phyloP scores from a whole-genome alignment of 2,888 invertebrate species.

The Hofmannophila pseudospretella region DNA sequence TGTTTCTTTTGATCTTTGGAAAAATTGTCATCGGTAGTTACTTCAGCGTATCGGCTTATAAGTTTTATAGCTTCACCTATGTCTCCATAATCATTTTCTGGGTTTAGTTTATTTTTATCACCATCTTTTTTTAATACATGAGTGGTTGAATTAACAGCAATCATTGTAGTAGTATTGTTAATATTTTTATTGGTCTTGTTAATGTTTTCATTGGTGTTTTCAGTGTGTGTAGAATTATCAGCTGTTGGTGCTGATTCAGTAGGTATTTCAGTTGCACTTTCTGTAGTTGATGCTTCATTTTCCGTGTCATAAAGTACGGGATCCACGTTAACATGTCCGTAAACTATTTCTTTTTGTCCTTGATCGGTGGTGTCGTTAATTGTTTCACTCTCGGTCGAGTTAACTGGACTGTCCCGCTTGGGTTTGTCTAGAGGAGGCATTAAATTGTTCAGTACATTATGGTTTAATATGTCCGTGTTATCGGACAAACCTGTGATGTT shows the following conservation, averaged over 20 bases:
- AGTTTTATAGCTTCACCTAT: constrained; percentile 71
- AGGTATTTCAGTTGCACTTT: constrained; percentile 17
- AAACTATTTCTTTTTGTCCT: constrained; percentile 68
- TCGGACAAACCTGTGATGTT: constrained; percentile 34
- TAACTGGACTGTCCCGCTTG: constrained; percentile 61
- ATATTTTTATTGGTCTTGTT: constrained; percentile 11
- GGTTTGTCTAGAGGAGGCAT: constrained; percentile 58
- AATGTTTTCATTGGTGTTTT: constrained; percentile 16
- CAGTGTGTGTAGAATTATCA: constrained; percentile 22
- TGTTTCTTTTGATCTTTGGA: constrained; percentile 56
- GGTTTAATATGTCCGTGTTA: constrained; percentile 37
- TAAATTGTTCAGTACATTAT: constrained; percentile 49
- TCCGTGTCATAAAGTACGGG: constrained; percentile 49
- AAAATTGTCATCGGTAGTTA: constrained; percentile 69
- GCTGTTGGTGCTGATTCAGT: constrained; percentile 19
- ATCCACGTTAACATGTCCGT: constrained; percentile 65
- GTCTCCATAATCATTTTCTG: constrained; percentile 68
- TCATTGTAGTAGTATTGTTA: constrained; percentile 17
- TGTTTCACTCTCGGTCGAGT: constrained; percentile 37
- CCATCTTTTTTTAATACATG: constrained; percentile 41
- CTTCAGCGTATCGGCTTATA: constrained; percentile 70
- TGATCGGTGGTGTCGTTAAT: constrained; percentile 38
- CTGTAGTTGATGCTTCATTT: constrained; percentile 21
- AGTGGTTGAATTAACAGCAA: constrained; percentile 20
- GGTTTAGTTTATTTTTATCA: constrained; percentile 59